These are phyloP conservation scores for Protonibea diacanthus DNA, from an alignment of 2,797 vertebrate species.

Conservation along the genomic window DNA sequence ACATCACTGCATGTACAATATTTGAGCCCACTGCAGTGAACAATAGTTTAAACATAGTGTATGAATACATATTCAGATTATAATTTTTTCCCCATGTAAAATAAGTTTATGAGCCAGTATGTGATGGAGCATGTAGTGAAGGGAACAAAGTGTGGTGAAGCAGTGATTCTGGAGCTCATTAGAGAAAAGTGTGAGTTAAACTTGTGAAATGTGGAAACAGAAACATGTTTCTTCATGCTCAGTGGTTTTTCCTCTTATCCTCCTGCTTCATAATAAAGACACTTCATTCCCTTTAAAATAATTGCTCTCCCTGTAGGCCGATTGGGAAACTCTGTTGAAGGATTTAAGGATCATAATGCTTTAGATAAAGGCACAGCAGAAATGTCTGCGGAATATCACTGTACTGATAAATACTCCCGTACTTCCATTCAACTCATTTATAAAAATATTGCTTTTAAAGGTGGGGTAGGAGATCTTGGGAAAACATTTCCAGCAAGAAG, in stretches of 20 bases:
- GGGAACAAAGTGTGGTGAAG: slow-evolving; percentile 7
- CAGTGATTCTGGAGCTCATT: slow-evolving; percentile 15
- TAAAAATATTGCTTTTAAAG: slow-evolving; percentile 11
- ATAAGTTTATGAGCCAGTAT: not conserved
- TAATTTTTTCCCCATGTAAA: slow-evolving; percentile 7
- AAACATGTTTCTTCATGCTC: slow-evolving; percentile 18
- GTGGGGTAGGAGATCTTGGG: too few relatives aligned
- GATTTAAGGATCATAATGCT: slow-evolving; percentile 16
- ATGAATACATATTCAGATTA: slow-evolving; percentile 1
- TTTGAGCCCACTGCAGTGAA: slow-evolving; percentile 3
- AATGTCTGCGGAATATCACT: not conserved
- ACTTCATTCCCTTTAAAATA: slow-evolving; percentile 1
- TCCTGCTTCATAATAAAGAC: slow-evolving; percentile 29
- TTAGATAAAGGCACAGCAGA: slow-evolving; percentile 25
- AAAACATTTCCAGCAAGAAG: too few relatives aligned
- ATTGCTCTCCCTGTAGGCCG: not conserved
- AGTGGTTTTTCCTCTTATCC: slow-evolving; percentile 4
- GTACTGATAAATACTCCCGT: slow-evolving; percentile 22
- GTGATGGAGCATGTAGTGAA: not conserved
- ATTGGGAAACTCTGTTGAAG: slow-evolving; percentile 21
- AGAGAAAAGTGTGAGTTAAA: slow-evolving; percentile 6
- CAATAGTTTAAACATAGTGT: not conserved
- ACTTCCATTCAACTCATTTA: slow-evolving; percentile 19
- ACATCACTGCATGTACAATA: slow-evolving; percentile 33
- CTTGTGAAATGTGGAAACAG: slow-evolving; percentile 1